These are phyloP conservation scores for Chloroclysta siterata DNA, from an alignment of 2,888 invertebrate species.

Conservation along the genomic window DNA sequence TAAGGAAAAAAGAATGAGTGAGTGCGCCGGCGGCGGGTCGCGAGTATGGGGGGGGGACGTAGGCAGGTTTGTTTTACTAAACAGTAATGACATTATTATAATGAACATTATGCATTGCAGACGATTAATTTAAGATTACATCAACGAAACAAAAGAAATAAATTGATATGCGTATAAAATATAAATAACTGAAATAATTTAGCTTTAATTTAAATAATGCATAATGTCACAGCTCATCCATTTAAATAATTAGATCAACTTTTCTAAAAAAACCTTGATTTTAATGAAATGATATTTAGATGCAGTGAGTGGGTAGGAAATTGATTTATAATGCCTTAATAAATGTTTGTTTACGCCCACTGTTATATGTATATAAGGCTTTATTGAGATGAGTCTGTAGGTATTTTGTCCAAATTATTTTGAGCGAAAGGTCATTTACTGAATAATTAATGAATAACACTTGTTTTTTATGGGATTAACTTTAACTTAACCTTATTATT, in stretches of 20 bases:
- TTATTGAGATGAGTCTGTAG: slow-evolving; percentile 7
- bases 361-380: slow-evolving; percentile 3
- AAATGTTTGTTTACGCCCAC: slow-evolving; percentile 22
- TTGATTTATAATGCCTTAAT: slow-evolving; percentile 4
- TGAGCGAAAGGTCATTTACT: not conserved
- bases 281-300: slow-evolving; percentile 7
- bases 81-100: no score
- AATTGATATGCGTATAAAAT: no score
- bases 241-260: slow-evolving; percentile 14
- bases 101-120: no score
- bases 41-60: no score
- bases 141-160: no score
- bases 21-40: no score
- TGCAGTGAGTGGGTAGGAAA: slow-evolving; percentile 18
- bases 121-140: no score
- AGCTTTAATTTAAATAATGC: not conserved
- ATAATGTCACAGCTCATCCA: not conserved
- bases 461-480: no score
- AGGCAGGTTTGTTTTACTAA: no score
- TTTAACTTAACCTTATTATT: no score
- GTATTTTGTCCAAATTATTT: slow-evolving; percentile 11
- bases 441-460: no score
- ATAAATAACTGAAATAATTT: not conserved
- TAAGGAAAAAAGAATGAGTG: no score
- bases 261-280: slow-evolving; percentile 22